Evolutionary conservation across 1,140 invertebrate species (phyloP), one percentile per base, ranked within the genome.

Genomic region (Bombus cullumanus): DNA sequence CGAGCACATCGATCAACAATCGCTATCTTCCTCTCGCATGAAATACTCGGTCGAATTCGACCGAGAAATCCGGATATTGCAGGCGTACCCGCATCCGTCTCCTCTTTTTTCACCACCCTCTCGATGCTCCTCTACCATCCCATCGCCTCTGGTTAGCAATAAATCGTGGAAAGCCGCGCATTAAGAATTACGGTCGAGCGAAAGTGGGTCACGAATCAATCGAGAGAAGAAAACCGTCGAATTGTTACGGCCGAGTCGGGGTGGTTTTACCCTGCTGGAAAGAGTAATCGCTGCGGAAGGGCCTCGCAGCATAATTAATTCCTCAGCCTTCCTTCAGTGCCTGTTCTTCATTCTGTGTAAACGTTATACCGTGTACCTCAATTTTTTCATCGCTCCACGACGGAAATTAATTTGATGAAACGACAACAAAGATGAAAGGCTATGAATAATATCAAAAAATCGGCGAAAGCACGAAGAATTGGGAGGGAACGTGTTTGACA

Each of bases 151-250:
- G 41, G 69, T 85, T 81, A 62, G 69, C 83, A 64, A 81, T 85
- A 80, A 80, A 85, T 80, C 69, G 77, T 73, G 28, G 83, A 85
- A 73, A 80, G 68, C 83, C 68, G 39, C 53, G 83, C 69, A 81
- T 81, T 81, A 85, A 81, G 77, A 85, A 85, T 85, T 85, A 81
- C 69, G 76, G 53, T 72, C 69, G 77, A 39, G 41, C 9, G 59
- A 81, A 85, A 85, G 68, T 85, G 83, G 83, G 83, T 85, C 83
- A 77, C 83, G 83, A 81, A 85, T 85, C 83, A 85, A 85, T 85
- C 83, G 83, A 43, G 34, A 41, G 57, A 66, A 74, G 69, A 57
- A 85, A 73, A 73, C 57, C 68, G 69, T 53, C 69, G 77, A 81
- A 85, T 53, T 81, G 83, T 81, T 72, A 69, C 69, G 77, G 68